phyloP scores from a whole-genome alignment of 1,140 invertebrate species.

The Goniozus legneri region DNA sequence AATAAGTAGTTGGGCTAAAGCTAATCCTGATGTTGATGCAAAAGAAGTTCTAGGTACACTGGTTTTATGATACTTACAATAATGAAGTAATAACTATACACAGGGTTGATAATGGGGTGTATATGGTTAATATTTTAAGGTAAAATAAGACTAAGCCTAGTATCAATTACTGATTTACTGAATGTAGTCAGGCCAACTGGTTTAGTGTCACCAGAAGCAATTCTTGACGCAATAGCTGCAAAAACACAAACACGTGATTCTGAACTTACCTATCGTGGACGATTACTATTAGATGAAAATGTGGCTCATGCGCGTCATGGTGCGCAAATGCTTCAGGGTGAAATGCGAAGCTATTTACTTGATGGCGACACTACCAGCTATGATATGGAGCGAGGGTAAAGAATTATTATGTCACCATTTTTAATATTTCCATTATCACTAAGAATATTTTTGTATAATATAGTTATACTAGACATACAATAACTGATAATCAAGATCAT shows the following conservation, averaged over 20 bases:
- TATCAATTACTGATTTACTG: conserved; percentile 82
- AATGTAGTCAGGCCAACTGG: conserved; percentile 81
- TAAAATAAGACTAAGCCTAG: conserved; percentile 79
- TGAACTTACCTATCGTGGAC: conserved; percentile 78
- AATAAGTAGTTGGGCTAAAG: conserved; percentile 79
- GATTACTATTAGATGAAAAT: conserved; percentile 84
- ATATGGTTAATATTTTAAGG: conserved; percentile 42
- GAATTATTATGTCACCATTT: background rate
- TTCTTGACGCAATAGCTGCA: conserved; percentile 91
- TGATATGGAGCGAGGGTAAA: conserved; percentile 79
- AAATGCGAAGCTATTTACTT: conserved; percentile 80
- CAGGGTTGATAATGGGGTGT: too few species aligned
- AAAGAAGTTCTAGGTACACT: conserved; percentile 48
- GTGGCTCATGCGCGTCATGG: conserved; percentile 74
- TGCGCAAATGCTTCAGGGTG: conserved; percentile 81
- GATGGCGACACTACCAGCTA: conserved; percentile 86
- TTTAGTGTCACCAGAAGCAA: conserved; percentile 81
- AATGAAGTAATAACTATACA: conserved; percentile 10
- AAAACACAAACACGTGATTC: conserved; percentile 73
- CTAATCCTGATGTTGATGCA: conserved; percentile 67
- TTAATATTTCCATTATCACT: background rate
- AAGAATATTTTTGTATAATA: conserved; percentile 11
- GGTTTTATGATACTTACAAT: background rate
- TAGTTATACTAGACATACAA: conserved; percentile 89
- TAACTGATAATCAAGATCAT: conserved; percentile 74